Conservation (phyloP, 2,797 vertebrate genomes). For the Labeo calbasu region DNA sequence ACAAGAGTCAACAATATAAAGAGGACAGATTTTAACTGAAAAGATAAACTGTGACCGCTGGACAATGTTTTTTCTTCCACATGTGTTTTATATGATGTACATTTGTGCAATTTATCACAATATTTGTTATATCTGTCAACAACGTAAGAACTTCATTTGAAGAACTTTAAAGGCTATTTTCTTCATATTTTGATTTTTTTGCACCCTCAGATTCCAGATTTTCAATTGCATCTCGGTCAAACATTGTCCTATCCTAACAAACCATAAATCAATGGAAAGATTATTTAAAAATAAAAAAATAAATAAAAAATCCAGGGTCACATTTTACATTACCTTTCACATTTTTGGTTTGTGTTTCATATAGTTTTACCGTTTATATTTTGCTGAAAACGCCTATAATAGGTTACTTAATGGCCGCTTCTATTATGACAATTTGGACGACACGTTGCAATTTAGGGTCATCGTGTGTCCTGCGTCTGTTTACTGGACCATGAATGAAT, state of each 20-base stretch:
- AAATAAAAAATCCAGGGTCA: no score
- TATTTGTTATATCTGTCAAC: not conserved
- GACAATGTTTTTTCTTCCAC: no score
- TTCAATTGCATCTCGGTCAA: no score
- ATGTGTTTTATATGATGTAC: not conserved
- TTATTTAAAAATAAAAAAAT: no score
- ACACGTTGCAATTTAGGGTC: not conserved
- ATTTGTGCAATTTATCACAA: not conserved
- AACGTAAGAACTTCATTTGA: not conserved
- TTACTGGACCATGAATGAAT: not conserved
- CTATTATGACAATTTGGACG: not conserved
- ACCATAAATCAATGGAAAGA: no score
- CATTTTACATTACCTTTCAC: no score
- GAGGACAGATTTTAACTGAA: not conserved
- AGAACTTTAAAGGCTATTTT: no score
- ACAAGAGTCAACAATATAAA: not conserved
- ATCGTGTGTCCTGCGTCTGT: not conserved
- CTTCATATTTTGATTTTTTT: no score
- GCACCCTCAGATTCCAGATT: no score
- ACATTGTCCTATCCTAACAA: no score
- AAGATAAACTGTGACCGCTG: not conserved
- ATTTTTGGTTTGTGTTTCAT: not conserved
- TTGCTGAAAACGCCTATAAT: not conserved
- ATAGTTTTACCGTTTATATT: not conserved
- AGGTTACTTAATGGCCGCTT: not conserved